Percentiles rank a stretch among this genome's conserved stretches.
These are phyloP conservation scores for Syngnathus acus DNA, from an alignment of 2,797 vertebrate species.

Conservation along the genomic window DNA sequence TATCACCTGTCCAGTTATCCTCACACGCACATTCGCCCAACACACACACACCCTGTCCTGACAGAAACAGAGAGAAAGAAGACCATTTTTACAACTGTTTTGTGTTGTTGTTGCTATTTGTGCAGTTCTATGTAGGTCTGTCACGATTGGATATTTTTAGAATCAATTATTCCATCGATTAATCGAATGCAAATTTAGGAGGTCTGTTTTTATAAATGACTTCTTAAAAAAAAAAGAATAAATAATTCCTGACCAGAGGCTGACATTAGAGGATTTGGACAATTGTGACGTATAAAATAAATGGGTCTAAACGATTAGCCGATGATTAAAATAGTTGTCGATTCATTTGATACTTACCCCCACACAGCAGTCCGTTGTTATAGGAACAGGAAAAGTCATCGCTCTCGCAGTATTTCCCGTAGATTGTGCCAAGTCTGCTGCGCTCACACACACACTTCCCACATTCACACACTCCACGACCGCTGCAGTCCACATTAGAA, in stretches of 20 bases:
- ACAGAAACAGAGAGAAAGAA: constrained; percentile 6
- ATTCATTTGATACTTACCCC: constrained; percentile 64
- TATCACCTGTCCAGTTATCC: constrained; percentile 82
- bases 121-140: neutral
- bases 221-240: too few species aligned
- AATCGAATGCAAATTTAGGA: too few species aligned
- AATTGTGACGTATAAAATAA: too few species aligned
- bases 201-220: too few species aligned
- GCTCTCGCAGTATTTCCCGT: constrained; percentile 87
- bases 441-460: constrained; percentile 86
- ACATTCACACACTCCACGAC: constrained; percentile 80
- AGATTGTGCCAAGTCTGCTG: constrained; percentile 78
- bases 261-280: too few species aligned
- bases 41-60: constrained; percentile 88
- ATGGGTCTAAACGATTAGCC: too few species aligned
- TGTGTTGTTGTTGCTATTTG: neutral
- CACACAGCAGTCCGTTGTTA: constrained; percentile 76
- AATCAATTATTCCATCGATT: too few species aligned
- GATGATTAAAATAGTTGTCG: too few species aligned
- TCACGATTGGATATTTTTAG: too few species aligned
- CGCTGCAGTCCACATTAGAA: constrained; percentile 75
- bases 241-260: too few species aligned
- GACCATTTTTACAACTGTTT: neutral
- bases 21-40: constrained; percentile 80
- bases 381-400: constrained; percentile 93